Conservation (phyloP, 2,113 vertebrate genomes). For the Noturus placidus region DNA sequence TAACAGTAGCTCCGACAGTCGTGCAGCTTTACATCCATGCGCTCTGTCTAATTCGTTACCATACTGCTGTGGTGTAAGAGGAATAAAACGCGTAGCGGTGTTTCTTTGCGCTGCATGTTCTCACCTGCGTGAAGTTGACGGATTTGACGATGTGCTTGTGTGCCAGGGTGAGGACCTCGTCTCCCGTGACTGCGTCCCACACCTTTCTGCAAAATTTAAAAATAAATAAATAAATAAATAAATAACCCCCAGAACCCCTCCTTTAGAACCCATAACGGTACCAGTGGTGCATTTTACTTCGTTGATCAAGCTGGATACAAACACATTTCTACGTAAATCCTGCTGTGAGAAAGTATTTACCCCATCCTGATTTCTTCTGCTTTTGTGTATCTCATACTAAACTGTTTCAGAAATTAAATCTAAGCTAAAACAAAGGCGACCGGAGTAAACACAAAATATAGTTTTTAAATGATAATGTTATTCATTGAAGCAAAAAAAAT, state of each 20-base stretch:
- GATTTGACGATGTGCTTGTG: conserved; percentile 99
- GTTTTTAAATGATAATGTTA: too few relatives aligned
- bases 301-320: not conserved
- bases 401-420: too few relatives aligned
- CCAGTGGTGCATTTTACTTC: not conserved
- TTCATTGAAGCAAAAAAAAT: too few relatives aligned
- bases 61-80: not conserved
- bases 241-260: conserved; percentile 6
- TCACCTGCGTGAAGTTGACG: conserved; percentile 93
- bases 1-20: not conserved
- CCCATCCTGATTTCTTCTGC: too few relatives aligned
- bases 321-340: too few relatives aligned
- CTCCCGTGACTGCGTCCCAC: conserved; percentile 96
- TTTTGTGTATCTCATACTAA: too few relatives aligned
- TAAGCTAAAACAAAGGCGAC: too few relatives aligned
- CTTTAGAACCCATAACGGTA: not conserved
- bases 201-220: conserved; percentile 82
- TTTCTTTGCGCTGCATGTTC: not conserved
- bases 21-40: not conserved
- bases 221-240: not conserved
- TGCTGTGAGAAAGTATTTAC: too few relatives aligned
- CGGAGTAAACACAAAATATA: too few relatives aligned
- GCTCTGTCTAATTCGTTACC: not conserved
- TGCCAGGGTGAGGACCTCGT: conserved; percentile 90
- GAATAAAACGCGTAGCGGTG: not conserved